Evolutionary conservation across 2,113 vertebrate genomes (phyloP), one percentile per base, ranked within the genome.

Genomic region (Chaetura pelagica): DNA sequence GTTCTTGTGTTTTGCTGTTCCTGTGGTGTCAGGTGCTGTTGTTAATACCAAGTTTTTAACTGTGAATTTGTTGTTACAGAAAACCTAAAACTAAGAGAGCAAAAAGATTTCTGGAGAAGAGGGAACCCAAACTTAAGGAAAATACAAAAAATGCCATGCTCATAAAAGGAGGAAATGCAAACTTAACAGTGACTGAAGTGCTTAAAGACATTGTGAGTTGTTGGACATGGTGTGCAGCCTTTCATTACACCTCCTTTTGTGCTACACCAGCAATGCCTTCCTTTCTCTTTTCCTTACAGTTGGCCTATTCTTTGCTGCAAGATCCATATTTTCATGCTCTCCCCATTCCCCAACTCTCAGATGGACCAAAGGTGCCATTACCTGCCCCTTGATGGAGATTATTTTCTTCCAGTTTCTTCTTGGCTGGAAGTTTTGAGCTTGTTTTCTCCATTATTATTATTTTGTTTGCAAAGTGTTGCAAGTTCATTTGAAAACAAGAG

Each of bases 161-260:
- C 4, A 99, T 99, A 96, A 99, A 98, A 97, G 99, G 99, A 30
- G 99, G 99, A 26, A 99, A 99, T 96, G 98, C 98, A 63, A 99
- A 96, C 62, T 90, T 96, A 58, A 98, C 95, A 2, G 94, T 99
- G 94, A 99, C 98, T 0, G 98, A 98, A 89, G 98, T 99, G 5
- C 98, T 99, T 32, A 99, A 98, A 94, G 99, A 99, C 87, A 94
- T 99, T 83, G 99, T 99, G 96, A 89, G 99, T 94, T 86, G 13
- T 42, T 85, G 64, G 35, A 71, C 7, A 0, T 5, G 12, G 4
- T 44, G 11, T 23, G 16, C 4, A 18, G 3, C 27, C 6, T 66
- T 89, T 29, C 57, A 26, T 22, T 44, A 4, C 10, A 14, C 5
- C 24, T 52, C 15, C 17, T 38, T 20, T 66, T 34, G 57, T 35